phyloP scores from a whole-genome alignment of 2,113 vertebrate species.

The Cinclus cinclus region DNA sequence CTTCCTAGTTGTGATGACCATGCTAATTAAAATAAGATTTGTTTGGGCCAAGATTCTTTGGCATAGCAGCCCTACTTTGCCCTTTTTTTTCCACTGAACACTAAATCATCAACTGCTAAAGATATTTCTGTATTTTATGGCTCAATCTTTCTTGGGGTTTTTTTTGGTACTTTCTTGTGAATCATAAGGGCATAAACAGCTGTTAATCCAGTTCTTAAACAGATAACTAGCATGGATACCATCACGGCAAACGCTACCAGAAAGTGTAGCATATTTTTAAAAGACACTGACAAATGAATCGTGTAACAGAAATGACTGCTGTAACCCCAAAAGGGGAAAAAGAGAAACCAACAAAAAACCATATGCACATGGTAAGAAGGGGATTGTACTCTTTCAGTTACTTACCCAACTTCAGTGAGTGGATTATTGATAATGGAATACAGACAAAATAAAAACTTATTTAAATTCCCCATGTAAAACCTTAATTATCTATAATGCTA shows the following conservation, averaged over 20 bases:
- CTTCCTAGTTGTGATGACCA: background rate
- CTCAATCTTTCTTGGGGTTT: background rate
- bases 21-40: background rate
- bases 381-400: background rate
- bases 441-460: conserved; percentile 14
- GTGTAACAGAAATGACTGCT: background rate
- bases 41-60: background rate
- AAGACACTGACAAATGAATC: background rate
- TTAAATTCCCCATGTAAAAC: conserved; percentile 53
- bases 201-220: background rate
- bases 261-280: background rate
- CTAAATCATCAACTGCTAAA: background rate
- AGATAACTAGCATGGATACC: background rate
- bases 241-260: background rate
- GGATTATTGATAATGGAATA: conserved; percentile 12
- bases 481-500: conserved; percentile 45
- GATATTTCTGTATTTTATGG: background rate
- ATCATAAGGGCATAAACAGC: background rate
- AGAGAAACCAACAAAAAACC: fast-evolving
- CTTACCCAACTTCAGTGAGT: background rate
- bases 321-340: background rate
- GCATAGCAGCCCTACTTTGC: background rate
- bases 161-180: background rate
- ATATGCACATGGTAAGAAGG: background rate
- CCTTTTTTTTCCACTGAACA: background rate